Conservation (phyloP, 1,140 invertebrate species). For the Archivesica marissinica region DNA sequence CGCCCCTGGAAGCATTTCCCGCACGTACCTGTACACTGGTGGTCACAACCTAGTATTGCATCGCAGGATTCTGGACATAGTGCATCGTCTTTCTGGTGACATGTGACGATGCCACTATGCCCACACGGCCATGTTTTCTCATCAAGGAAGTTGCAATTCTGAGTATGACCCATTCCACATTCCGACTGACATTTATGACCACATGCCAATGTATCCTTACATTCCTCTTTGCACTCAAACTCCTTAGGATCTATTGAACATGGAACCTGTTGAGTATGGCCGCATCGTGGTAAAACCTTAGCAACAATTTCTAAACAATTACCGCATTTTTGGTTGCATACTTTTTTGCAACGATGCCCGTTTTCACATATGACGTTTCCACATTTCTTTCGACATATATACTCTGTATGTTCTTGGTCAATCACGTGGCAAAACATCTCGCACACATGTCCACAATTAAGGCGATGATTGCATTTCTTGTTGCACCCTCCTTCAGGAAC, state of each 20-base stretch:
- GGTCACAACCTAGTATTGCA: slow-evolving; percentile 70
- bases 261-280: slow-evolving; percentile 64
- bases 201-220: slow-evolving; percentile 81
- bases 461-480: slow-evolving; percentile 76
- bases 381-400: slow-evolving; percentile 80
- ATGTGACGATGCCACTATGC: slow-evolving; percentile 75
- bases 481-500: slow-evolving; percentile 84
- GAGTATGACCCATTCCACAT: slow-evolving; percentile 87
- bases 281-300: slow-evolving; percentile 66
- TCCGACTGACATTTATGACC: slow-evolving; percentile 87
- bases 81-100: slow-evolving; percentile 70
- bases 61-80: slow-evolving; percentile 63
- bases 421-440: slow-evolving; percentile 75
- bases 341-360: slow-evolving; percentile 72
- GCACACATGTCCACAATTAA: slow-evolving; percentile 83
- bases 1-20: slow-evolving; percentile 86
- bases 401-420: slow-evolving; percentile 76
- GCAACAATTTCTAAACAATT: slow-evolving; percentile 66
- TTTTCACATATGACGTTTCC: slow-evolving; percentile 65
- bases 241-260: slow-evolving; percentile 60
- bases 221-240: slow-evolving; percentile 60
- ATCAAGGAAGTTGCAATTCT: slow-evolving; percentile 61
- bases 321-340: slow-evolving; percentile 74
- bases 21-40: slow-evolving; percentile 74
- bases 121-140: slow-evolving; percentile 78